A percentile compares a stretch with the other conserved stretches of the same genome.
phyloP scores from a whole-genome alignment of 2,113 vertebrate genomes.

The Sinocyclocheilus anophthalmus region DNA sequence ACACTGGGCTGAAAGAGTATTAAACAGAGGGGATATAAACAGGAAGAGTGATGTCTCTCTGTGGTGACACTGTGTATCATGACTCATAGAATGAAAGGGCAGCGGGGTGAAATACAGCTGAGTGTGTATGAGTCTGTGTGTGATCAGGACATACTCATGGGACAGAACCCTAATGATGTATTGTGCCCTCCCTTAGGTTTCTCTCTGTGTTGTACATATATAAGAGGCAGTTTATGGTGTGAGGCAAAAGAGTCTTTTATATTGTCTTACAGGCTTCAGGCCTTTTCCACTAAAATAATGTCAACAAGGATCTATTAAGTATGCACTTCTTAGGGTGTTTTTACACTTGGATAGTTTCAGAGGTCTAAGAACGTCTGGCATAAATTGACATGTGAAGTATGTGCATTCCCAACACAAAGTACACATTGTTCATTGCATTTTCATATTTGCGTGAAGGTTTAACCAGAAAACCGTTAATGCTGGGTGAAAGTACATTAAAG shows the following conservation, averaged over 20 bases:
- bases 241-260: neutral
- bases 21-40: neutral
- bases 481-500: too few species aligned
- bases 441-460: too few species aligned
- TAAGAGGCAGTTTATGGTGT: neutral
- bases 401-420: too few species aligned
- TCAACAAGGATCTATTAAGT: neutral
- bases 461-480: too few species aligned
- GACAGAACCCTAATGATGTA: neutral
- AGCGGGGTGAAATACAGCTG: neutral
- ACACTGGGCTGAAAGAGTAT: neutral
- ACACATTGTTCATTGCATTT: too few species aligned
- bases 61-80: conserved; percentile 15
- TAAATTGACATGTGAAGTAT: too few species aligned
- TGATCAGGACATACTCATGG: neutral
- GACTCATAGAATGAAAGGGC: conserved; percentile 23
- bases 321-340: neutral
- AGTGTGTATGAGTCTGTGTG: neutral
- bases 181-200: conserved; percentile 6
- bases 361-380: neutral
- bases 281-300: neutral
- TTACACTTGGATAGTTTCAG: neutral
- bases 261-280: neutral
- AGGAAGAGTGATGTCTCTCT: neutral
- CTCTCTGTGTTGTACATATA: conserved; percentile 4